phyloP scores from a whole-genome alignment of 2,888 invertebrate species.

The Ametastegia equiseti region DNA sequence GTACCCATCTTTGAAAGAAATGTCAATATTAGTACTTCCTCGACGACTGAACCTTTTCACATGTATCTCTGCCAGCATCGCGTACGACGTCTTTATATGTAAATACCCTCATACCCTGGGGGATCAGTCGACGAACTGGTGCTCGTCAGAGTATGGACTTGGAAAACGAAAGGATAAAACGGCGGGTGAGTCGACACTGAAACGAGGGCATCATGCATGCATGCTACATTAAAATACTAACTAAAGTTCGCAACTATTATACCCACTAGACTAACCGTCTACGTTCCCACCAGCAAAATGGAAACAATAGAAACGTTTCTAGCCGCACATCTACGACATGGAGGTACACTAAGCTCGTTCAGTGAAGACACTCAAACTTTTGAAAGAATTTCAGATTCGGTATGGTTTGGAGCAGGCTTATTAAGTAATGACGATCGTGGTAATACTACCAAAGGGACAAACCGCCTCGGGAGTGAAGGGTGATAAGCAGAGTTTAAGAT shows the following conservation, averaged over 20 bases:
- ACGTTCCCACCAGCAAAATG: background rate
- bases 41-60: background rate
- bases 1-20: background rate
- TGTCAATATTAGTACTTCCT: background rate
- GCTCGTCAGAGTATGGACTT: background rate
- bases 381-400: background rate
- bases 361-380: background rate
- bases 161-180: slow-evolving; percentile 2
- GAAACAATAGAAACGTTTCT: slow-evolving; percentile 26
- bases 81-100: background rate
- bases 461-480: background rate
- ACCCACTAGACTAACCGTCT: slow-evolving; percentile 21
- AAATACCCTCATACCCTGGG: background rate
- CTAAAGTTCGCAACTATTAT: slow-evolving; percentile 24
- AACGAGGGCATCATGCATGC: background rate
- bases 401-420: background rate
- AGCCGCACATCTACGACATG: background rate
- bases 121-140: background rate
- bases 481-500: slow-evolving; percentile 4
- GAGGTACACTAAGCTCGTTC: background rate
- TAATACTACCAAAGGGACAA: slow-evolving; percentile 9
- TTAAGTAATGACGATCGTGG: background rate
- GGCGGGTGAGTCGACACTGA: background rate
- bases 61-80: background rate
- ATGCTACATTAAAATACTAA: slow-evolving; percentile 34